These are phyloP conservation scores for Lycorma delicatula DNA, from an alignment of 1,140 invertebrate species.

Conservation along the genomic window DNA sequence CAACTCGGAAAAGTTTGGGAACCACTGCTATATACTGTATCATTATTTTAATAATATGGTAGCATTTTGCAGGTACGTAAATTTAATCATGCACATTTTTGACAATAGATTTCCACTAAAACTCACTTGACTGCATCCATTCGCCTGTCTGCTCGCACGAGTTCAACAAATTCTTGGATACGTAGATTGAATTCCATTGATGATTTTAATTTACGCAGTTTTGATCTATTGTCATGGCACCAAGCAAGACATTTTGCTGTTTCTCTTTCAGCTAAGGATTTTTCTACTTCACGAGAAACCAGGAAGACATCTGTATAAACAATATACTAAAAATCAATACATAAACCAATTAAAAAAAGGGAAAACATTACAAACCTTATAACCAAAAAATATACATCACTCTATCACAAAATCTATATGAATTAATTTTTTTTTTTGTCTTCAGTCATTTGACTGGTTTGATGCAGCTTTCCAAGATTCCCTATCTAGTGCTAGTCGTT, in stretches of 20 bases:
- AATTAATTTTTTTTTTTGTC: too few relatives aligned
- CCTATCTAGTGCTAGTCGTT: too few relatives aligned
- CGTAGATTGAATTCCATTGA: conserved; percentile 87
- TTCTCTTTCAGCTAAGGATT: conserved; percentile 66
- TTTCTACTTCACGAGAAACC: conserved; percentile 80
- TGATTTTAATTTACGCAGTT: conserved; percentile 84
- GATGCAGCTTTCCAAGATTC: too few relatives aligned
- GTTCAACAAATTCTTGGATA: conserved; percentile 91
- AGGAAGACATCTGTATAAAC: conserved; percentile 68
- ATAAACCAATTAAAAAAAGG: background rate
- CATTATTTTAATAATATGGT: too few relatives aligned
- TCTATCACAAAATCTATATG: background rate
- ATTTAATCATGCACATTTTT: too few relatives aligned
- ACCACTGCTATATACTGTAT: too few relatives aligned
- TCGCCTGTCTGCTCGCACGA: conserved; percentile 75
- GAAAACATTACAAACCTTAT: background rate
- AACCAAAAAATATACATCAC: background rate
- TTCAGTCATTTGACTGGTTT: too few relatives aligned
- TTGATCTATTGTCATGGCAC: conserved; percentile 97
- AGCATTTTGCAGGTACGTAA: too few relatives aligned
- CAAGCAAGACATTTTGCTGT: conserved; percentile 86
- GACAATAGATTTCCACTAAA: too few relatives aligned
- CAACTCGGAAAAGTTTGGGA: too few relatives aligned
- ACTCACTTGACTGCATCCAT: conserved; percentile 75
- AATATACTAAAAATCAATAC: background rate